Conservation (phyloP, 2,888 invertebrate species). For the Scaeva pyrastri region DNA sequence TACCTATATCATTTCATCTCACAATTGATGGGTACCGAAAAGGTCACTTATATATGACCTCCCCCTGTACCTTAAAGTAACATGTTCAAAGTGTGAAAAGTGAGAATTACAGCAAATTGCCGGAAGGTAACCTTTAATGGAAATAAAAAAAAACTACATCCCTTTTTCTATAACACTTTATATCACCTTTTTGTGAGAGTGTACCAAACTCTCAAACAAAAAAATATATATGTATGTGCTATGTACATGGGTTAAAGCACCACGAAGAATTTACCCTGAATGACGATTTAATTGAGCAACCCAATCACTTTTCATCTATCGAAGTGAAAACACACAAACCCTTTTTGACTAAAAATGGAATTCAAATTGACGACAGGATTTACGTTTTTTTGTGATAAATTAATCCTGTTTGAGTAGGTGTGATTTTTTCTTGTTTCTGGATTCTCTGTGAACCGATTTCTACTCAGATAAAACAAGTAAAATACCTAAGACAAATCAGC, state of each 20-base stretch:
- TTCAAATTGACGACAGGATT: slow-evolving; percentile 54
- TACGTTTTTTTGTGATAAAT: not conserved
- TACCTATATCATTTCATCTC: slow-evolving; percentile 46
- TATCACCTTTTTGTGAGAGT: slow-evolving; percentile 4
- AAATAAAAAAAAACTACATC: slow-evolving; percentile 38
- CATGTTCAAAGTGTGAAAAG: slow-evolving; percentile 61
- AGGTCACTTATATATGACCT: slow-evolving; percentile 40
- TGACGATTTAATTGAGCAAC: slow-evolving; percentile 69
- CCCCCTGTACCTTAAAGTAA: slow-evolving; percentile 8
- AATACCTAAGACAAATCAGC: slow-evolving; percentile 44
- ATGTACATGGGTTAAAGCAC: slow-evolving; percentile 11
- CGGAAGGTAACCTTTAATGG: slow-evolving; percentile 49
- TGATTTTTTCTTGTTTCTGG: slow-evolving; percentile 62
- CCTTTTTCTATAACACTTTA: slow-evolving; percentile 9
- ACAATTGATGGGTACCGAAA: slow-evolving; percentile 53
- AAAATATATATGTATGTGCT: not conserved
- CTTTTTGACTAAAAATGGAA: slow-evolving; percentile 25
- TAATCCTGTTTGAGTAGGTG: slow-evolving; percentile 75
- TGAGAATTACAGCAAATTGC: slow-evolving; percentile 57
- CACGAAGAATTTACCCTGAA: slow-evolving; percentile 35
- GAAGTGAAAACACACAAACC: slow-evolving; percentile 36
- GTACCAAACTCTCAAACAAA: slow-evolving; percentile 19
- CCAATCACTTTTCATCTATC: slow-evolving; percentile 49
- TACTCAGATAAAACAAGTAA: not conserved
- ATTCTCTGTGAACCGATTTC: slow-evolving; percentile 20